phyloP scores from a whole-genome alignment of 1,140 invertebrate species.

The Popillia japonica region DNA sequence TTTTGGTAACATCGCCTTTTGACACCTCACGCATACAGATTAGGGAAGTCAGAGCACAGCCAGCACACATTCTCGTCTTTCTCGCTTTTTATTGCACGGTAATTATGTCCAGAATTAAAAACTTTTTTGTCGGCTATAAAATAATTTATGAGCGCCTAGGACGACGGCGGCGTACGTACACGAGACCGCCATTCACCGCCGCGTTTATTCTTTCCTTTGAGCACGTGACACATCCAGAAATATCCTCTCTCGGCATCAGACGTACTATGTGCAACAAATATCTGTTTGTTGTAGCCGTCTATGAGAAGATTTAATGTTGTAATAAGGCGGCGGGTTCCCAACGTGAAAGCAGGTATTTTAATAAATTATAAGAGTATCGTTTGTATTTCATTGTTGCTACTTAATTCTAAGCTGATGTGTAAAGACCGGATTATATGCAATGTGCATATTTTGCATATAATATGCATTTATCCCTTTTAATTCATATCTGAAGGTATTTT shows the following conservation, averaged over 20 bases:
- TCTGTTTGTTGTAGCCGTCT: conserved; percentile 8
- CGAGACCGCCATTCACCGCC: conserved; percentile 9
- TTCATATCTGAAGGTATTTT: too few relatives aligned
- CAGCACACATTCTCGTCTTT: not conserved
- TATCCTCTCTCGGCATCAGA: conserved; percentile 29
- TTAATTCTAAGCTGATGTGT: too few relatives aligned
- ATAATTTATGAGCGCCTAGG: conserved; percentile 24
- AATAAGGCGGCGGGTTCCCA: not conserved
- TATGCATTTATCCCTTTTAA: too few relatives aligned
- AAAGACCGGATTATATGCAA: too few relatives aligned
- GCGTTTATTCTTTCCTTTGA: conserved; percentile 9
- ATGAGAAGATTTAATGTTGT: conserved; percentile 22
- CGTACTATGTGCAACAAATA: not conserved
- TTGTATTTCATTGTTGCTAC: too few relatives aligned
- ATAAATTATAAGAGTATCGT: too few relatives aligned
- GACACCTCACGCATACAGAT: too few relatives aligned
- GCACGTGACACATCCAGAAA: conserved; percentile 22
- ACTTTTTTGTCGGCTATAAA: conserved; percentile 29
- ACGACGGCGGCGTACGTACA: conserved; percentile 9
- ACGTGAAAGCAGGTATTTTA: too few relatives aligned
- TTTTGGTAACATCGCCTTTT: too few relatives aligned
- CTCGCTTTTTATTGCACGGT: conserved; percentile 22
- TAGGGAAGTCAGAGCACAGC: not conserved
- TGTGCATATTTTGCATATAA: too few relatives aligned
- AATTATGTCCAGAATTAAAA: conserved; percentile 27